Percentiles rank a stretch among this genome's conserved stretches.
phyloP scores from a whole-genome alignment of 64 coral and sea anemone genomes.

The Anthopleura sola region DNA sequence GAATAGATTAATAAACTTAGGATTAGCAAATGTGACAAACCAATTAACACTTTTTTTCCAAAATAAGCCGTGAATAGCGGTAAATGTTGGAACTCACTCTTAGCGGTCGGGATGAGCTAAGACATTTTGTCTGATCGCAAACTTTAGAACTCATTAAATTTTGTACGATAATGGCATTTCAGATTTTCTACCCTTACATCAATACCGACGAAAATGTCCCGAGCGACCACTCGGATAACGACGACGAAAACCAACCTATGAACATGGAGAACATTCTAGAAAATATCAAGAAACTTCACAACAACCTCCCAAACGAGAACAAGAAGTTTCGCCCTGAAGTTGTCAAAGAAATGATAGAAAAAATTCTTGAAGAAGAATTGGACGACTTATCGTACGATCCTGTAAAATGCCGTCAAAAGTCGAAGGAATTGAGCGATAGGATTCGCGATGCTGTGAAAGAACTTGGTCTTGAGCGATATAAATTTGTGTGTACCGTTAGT shows the following conservation, averaged over 20 bases:
- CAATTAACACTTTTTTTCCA: neutral
- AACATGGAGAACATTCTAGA: conserved; percentile 3
- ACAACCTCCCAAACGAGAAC: neutral
- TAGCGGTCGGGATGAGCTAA: neutral
- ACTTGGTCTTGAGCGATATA: conserved; percentile 53
- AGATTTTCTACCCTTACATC: conserved; percentile 9
- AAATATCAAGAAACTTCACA: conserved; percentile 16
- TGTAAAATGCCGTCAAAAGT: neutral
- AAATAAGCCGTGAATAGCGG: neutral
- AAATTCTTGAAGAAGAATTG: conserved; percentile 25
- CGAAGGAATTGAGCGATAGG: conserved; percentile 37
- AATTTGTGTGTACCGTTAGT: conserved; percentile 43
- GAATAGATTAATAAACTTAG: no score
- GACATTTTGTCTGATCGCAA: neutral
- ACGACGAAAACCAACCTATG: neutral
- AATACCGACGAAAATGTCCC: neutral
- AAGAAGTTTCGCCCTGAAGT: conserved; percentile 25
- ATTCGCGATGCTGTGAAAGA: conserved; percentile 43
- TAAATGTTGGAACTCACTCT: neutral
- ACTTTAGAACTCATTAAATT: neutral
- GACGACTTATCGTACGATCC: neutral
- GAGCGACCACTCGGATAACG: conserved; percentile 7
- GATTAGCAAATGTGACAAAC: neutral
- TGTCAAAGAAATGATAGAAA: conserved; percentile 28
- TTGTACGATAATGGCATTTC: neutral